Evolutionary conservation across 1,140 invertebrate species (phyloP), one percentile per base, ranked within the genome.

Genomic region (Nasonia longicornis): DNA sequence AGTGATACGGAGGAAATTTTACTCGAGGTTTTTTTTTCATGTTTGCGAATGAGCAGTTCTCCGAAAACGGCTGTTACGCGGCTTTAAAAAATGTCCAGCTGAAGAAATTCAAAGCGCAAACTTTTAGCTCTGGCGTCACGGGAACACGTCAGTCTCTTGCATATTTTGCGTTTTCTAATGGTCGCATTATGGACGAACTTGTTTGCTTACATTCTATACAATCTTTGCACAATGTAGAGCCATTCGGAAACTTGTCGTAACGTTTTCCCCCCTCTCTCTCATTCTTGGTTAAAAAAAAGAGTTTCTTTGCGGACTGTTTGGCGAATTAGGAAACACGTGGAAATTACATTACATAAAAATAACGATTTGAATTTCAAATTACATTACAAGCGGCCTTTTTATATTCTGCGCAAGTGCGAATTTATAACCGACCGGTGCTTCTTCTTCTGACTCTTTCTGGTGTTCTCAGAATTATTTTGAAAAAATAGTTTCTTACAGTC

Each of bases 141-240:
- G 48, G 16, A 14, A 14, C 16, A 52, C 48, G 48, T 52, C 16
- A 52, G 48, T 72, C 2, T 45, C 26, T 58, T 73, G 26, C 10
- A 52, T 31, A 73, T 73, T 73, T 31, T 58, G 45, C 4, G 22
- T 52, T 48, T n/a, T 26, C 42, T 48, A 73, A 73, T 48, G 22
- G 22, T 11, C 16, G 7, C 16, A 58, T 16, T 52, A 52, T 16
- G 70, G 20, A 8, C 20, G 38, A 45, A 22, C 35, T 16, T 71
- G 12, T 16, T 42, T 71, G 16, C 12, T 71, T n/a, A 71, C 22
- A 20, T 42, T n/a, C 16, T 42, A 10, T 42, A 10, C 29, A 42
- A 42, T 72, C 45, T 11, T 58, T n/a, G 20, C 20, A 58, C 52
- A 58, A 7, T 58, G 3, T 58, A 58, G 20, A 58, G 14, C 14